Base-by-base conservation (phyloP, 2,797 vertebrate genomes). In the Antennarius maculatus region DNA sequence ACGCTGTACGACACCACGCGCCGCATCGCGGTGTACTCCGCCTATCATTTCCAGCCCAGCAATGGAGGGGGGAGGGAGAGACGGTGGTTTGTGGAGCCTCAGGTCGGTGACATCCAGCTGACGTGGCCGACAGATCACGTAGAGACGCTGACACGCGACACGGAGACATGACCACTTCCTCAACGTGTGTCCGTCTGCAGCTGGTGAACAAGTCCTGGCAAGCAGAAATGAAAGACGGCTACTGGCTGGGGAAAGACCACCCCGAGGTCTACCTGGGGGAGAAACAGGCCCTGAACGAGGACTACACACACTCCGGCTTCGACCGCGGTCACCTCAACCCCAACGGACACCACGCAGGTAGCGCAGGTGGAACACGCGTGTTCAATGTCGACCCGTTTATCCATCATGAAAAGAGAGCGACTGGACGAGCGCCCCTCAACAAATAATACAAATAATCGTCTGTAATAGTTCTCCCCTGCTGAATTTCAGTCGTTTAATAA, bases 311-410 rank as follows among this genome's bases (percentile, higher is more conserved):
- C 62, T 91, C 93, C 10, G 92, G 92, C 41, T 93, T 90, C 16
- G 85, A 93, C 74, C 90, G 93, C 2, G 92, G 93, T 45, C 93
- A 94, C 74, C 91, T 94, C 17, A 94, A 94, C 75, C 92, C 93
- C 17, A 94, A 93, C 0, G 92, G 92, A 68, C 92, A 93, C 81
- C 93, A 94, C 67, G 70, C 92, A 88, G 93, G 93, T 93, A 77
- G 28, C 6, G 2, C 0, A 55, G 27, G 4, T 0, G 5, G 31
- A 37, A n/a, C 7, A 14, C 7, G 14, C 7, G 31, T 7, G 2
- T 34, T 5, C 31, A 42, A 3, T 43, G 42, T 43, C n/a, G 7
- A 0, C n/a, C 17, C n/a, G 16, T 5, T 46, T 46, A 2, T n/a
- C 7, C n/a, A 46, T 7, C 2, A 7, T 16, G 31, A 7, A 46